A percentile compares a stretch with the other conserved stretches of the same genome.
Conservation (phyloP, 2,113 vertebrate species). For the Mobula birostris region DNA sequence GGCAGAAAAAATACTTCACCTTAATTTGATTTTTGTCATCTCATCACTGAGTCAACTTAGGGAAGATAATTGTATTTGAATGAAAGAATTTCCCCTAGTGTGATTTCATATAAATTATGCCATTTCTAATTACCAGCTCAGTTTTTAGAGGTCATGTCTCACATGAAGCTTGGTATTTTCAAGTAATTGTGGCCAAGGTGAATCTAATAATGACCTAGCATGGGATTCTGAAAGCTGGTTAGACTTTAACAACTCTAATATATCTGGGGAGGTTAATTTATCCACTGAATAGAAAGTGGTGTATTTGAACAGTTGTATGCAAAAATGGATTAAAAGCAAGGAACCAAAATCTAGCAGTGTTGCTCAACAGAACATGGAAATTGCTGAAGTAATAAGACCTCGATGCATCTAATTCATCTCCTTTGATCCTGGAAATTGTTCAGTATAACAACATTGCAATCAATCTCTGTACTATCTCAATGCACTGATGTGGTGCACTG, state of each 20-base stretch:
- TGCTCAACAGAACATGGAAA: background rate
- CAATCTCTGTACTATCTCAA: background rate
- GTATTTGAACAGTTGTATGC: background rate
- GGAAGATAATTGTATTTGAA: background rate
- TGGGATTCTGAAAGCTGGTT: background rate
- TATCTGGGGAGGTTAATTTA: background rate
- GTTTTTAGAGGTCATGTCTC: background rate
- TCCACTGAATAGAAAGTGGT: background rate
- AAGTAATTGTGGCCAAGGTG: background rate
- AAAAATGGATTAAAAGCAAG: background rate
- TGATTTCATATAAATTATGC: background rate
- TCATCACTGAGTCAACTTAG: background rate
- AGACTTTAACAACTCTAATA: background rate
- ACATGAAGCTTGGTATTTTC: background rate
- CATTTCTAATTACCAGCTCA: background rate
- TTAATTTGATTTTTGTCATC: background rate
- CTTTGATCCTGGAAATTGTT: background rate
- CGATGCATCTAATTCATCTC: background rate
- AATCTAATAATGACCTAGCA: conserved; percentile 10
- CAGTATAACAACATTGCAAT: background rate
- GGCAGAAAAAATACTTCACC: background rate
- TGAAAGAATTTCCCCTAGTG: background rate
- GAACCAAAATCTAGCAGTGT: background rate
- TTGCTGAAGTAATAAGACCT: background rate
- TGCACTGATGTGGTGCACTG: too few relatives aligned